Base-by-base conservation (phyloP, 2,888 invertebrate species). In the Amphipyra tragopoginis region DNA sequence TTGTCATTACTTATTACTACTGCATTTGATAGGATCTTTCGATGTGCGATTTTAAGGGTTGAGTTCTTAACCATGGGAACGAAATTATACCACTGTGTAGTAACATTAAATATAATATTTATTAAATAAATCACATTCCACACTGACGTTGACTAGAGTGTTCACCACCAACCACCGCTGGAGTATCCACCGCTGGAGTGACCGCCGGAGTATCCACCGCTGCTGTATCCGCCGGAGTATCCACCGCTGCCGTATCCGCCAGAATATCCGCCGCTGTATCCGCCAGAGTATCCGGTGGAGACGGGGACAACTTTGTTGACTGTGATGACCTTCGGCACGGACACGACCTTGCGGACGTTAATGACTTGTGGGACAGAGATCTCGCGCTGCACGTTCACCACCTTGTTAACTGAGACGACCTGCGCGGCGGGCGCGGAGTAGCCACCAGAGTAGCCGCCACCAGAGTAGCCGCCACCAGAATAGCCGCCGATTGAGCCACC, bases 261-360 rank as follows among this genome's bases (percentile, higher is more conserved):
- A 48, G 66, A 48, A 61, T 72, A 75, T 53, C 73, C 70, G 65
- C 76, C 75, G 66, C 68, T 50, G 58, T 43, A 34, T 40, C 66
- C 67, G 34, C 73, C 56, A 49, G 51, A 59, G 55, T 62, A 72
- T 14, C 72, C 72, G 44, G 64, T 75, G 60, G 71, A 66, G 50
- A 84, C 79, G 44, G 90, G 80, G 54, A 91, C 86, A 48, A 89
- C 83, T 69, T 83, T 79, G 77, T 90, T 91, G 57, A 90, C 88
- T 56, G 90, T 83, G 74, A 90, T 84, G 66, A 87, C 88, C 77
- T 86, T 85, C 13, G 86, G 88, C 63, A 86, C 86, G 52, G 85
- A 82, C 67, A 91, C 84, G 36, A 87, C 77, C 65, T 87, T 90
- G 65, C 81, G 86, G 11, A 87, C 86, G 38, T 77, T 73, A 40